A percentile compares a stretch with the other conserved stretches of the same genome.
Conservation (phyloP, 2,888 invertebrate species). For the Mystacides longicornis region DNA sequence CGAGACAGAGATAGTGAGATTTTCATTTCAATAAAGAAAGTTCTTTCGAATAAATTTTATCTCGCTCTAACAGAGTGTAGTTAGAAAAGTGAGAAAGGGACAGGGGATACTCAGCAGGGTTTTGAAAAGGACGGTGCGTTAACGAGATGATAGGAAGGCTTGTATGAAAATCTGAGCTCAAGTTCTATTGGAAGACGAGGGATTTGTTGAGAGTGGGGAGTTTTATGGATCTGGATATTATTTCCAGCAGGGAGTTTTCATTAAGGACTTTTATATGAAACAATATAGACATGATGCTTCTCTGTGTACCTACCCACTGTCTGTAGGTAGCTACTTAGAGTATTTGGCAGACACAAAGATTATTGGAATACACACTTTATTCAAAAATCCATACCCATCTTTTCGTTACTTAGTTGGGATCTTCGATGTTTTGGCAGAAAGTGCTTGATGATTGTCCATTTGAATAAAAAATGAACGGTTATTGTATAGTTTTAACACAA, state of each 20-base stretch:
- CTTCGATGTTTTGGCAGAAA: no score
- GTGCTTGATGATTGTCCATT: no score
- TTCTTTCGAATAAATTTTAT: neutral
- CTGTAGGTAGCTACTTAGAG: neutral
- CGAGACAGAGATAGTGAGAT: neutral
- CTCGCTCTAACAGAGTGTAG: neutral
- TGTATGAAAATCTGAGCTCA: constrained; percentile 22
- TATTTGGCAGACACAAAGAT: no score
- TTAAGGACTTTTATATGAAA: neutral
- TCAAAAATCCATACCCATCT: neutral
- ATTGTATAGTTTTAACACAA: no score
- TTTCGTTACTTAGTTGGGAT: neutral
- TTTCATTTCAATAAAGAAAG: neutral
- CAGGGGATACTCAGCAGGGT: neutral
- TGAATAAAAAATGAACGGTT: no score
- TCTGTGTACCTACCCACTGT: neutral
- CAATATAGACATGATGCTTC: neutral
- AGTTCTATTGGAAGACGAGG: constrained; percentile 24
- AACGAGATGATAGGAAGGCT: constrained; percentile 26
- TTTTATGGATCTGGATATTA: neutral
- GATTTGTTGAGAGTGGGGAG: constrained; percentile 7
- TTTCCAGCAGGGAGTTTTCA: neutral
- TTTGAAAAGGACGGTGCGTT: constrained; percentile 8
- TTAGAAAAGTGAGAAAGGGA: constrained; percentile 10
- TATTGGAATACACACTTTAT: no score